Percentiles rank a stretch among this genome's conserved stretches.
Conservation (phyloP, 2,888 invertebrate genomes). For the Rhodophaea formosa region DNA sequence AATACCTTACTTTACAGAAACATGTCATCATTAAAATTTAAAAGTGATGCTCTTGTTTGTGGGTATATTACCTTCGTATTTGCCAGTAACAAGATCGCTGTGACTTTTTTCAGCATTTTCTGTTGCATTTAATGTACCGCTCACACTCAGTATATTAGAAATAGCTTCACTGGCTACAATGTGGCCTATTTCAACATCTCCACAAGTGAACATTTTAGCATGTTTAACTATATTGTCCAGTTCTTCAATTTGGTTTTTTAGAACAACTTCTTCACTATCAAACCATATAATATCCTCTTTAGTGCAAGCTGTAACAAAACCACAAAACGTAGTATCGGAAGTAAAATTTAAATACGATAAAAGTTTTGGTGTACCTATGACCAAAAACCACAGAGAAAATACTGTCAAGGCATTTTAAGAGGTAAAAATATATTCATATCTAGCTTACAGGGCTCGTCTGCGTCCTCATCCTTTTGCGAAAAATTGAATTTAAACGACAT, state of each 20-base stretch:
- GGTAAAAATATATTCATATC: too few relatives aligned
- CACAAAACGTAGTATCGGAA: background rate
- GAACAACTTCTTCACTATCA: conserved; percentile 55
- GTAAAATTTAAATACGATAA: background rate
- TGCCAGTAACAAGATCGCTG: conserved; percentile 87
- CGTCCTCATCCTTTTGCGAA: conserved; percentile 35
- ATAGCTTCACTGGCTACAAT: conserved; percentile 61
- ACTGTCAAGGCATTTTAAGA: too few relatives aligned
- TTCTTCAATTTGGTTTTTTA: conserved; percentile 46
- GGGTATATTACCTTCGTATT: conserved; percentile 85
- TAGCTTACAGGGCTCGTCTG: conserved; percentile 30
- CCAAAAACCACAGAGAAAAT: too few relatives aligned
- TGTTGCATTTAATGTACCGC: conserved; percentile 58
- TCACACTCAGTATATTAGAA: conserved; percentile 45
- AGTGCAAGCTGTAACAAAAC: conserved; percentile 24
- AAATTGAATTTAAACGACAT: conserved; percentile 56
- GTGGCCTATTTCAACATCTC: conserved; percentile 73
- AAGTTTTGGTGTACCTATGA: background rate
- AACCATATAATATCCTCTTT: conserved; percentile 48
- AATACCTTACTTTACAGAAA: too few relatives aligned
- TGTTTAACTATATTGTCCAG: conserved; percentile 51
- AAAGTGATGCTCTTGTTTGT: too few relatives aligned
- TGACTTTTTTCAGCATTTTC: conserved; percentile 82
- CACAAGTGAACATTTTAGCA: conserved; percentile 67
- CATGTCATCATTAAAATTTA: too few relatives aligned